Evolutionary conservation across 1,140 invertebrate genomes (phyloP).

Genomic region (Sarcophaga bullata): DNA sequence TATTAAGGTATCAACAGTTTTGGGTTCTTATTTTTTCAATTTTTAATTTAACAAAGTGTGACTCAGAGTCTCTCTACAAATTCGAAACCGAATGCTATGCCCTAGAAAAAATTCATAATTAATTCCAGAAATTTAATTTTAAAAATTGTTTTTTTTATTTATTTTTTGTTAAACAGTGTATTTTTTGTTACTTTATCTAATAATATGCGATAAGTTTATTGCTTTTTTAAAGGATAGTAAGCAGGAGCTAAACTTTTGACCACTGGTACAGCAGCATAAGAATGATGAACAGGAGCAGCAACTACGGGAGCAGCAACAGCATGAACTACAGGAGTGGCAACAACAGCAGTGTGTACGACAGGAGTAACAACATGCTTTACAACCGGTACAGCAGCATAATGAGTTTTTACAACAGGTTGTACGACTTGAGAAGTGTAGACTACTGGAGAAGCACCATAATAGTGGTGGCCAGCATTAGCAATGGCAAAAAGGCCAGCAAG

Average conservation of each 20-base stretch:
- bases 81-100: too few relatives aligned
- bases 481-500: constrained; percentile 29
- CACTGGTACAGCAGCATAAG: constrained; percentile 32
- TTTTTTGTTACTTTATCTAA: too few relatives aligned
- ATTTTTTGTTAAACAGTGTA: too few relatives aligned
- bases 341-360: constrained; percentile 45
- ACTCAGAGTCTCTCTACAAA: too few relatives aligned
- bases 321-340: not conserved
- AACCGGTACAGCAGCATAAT: constrained; percentile 34
- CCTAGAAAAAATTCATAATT: too few relatives aligned
- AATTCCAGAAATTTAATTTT: too few relatives aligned
- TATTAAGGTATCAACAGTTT: too few relatives aligned
- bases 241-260: not conserved
- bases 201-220: too few relatives aligned
- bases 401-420: constrained; percentile 19
- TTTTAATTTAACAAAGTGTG: too few relatives aligned
- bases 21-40: too few relatives aligned
- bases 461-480: constrained; percentile 17
- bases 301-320: constrained; percentile 28
- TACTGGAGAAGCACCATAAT: constrained; percentile 4
- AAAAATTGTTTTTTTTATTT: too few relatives aligned
- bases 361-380: constrained; percentile 13
- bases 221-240: constrained; percentile 43
- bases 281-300: constrained; percentile 43
- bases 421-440: not conserved